Base-by-base conservation (phyloP, 2,797 vertebrate genomes). In the Dermochelys coriacea region DNA sequence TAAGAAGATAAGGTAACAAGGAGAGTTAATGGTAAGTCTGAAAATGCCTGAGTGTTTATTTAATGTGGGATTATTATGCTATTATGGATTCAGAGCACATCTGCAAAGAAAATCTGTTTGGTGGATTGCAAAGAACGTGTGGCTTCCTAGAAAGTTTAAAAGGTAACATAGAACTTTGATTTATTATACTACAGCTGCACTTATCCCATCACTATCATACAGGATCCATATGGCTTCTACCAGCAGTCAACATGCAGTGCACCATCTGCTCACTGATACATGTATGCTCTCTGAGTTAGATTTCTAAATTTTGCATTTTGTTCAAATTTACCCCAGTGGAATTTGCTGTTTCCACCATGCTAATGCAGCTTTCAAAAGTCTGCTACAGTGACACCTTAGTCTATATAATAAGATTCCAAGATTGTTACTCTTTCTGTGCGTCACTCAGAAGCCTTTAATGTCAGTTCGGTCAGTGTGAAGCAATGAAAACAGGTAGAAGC, bases 391-490 rank as follows among this genome's bases (percentile, higher is more conserved):
- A 41, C 64, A 37, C 64, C 16, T 71, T 37, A 71, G n/a, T 71
- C 64, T 23, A 21, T 21, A 71, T 21, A 71, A 21, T 37, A 71
- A 71, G 64, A 71, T 71, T 71, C 9, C 64, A 71, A 71, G 64
- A 71, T 11, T 68, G n/a, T 78, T 31, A 5, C 0, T 0, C 41
- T 29, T 59, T 51, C 3, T 5, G 45, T 1, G 2, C 5, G 15
- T 3, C 27, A 41, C 41, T 57, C 54, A n/a, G 51, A 0, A 1
- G 5, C 21, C 52, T 49, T 37, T 37, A 41, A 71, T 37, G 5
- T 71, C n/a, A 11, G n/a, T 71, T 71, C 23, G 23, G n/a, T 71
- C 19, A 23, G 64, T 23, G 3, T 11, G 64, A 71, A 71, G 64
- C 19, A 23, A 71, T 71, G 64, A 37, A 41, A 71, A 71, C 18